Evolutionary conservation across 1,140 invertebrate genomes (phyloP).

Genomic region (Dermatophagoides farinae): DNA sequence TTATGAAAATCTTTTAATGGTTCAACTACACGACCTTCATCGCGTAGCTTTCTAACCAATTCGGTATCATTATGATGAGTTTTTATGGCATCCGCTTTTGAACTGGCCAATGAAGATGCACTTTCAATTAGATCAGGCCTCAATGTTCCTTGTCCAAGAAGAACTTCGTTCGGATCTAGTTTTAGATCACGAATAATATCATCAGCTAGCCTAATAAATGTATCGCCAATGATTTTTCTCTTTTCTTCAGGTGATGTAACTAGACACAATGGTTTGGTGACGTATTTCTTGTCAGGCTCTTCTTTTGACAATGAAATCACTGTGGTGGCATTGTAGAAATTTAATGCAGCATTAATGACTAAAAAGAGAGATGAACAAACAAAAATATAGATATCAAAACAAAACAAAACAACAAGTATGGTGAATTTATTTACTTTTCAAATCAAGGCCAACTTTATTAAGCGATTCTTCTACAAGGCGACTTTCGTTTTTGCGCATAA

Average conservation of each 20-base stretch:
- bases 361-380: constrained; percentile 14
- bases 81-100: constrained; percentile 80
- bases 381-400: constrained; percentile 9
- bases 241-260: constrained; percentile 85
- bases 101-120: constrained; percentile 62
- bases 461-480: constrained; percentile 64
- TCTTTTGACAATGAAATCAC: constrained; percentile 40
- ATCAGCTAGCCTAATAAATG: constrained; percentile 58
- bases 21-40: constrained; percentile 73
- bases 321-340: constrained; percentile 47
- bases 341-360: constrained; percentile 31
- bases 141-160: constrained; percentile 61
- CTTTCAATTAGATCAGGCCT: constrained; percentile 95
- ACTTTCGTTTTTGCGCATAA: constrained; percentile 92
- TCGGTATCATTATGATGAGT: constrained; percentile 99
- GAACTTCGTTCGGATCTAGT: constrained; percentile 60
- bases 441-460: constrained; percentile 57
- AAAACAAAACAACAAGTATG: constrained; percentile 9
- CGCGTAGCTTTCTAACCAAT: constrained; percentile 66
- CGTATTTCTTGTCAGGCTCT: constrained; percentile 36
- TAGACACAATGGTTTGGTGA: constrained; percentile 69
- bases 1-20: constrained; percentile 98
- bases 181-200: constrained; percentile 59
- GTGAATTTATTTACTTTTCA: constrained; percentile 40
- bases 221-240: constrained; percentile 93